A percentile compares a stretch with the other conserved stretches of the same genome.
phyloP scores from a whole-genome alignment of 2,888 invertebrate genomes.

The Macrosiphum euphorbiae region DNA sequence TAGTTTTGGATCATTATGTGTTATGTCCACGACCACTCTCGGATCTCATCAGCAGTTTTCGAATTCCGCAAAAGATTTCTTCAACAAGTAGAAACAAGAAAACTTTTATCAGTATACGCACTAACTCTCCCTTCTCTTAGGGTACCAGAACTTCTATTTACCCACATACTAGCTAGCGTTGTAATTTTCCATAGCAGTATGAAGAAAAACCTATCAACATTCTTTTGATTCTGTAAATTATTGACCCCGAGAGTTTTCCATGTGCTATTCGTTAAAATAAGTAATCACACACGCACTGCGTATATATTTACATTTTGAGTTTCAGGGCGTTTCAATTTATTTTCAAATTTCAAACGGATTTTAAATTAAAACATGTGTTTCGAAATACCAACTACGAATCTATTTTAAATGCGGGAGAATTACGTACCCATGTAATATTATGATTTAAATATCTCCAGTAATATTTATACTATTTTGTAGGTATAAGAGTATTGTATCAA shows the following conservation, averaged over 20 bases:
- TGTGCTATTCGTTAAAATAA: not conserved
- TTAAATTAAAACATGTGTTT: not conserved
- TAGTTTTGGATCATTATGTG: slow-evolving; percentile 47
- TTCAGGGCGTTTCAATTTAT: slow-evolving; percentile 23
- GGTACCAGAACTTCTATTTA: slow-evolving; percentile 4
- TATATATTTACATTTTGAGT: not conserved
- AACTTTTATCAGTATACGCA: slow-evolving; percentile 25
- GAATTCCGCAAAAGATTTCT: slow-evolving; percentile 56
- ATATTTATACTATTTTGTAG: not conserved
- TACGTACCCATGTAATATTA: not conserved
- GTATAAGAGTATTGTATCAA: not conserved
- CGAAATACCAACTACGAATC: not conserved
- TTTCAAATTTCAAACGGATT: not conserved
- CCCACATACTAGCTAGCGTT: not conserved
- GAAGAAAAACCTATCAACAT: slow-evolving; percentile 21
- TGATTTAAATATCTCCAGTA: not conserved
- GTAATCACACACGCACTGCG: not conserved
- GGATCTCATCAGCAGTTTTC: slow-evolving; percentile 57
- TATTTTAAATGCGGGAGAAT: not conserved
- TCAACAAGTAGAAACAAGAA: slow-evolving; percentile 58
- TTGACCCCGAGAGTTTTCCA: slow-evolving; percentile 18
- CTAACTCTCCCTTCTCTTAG: not conserved
- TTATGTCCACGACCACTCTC: slow-evolving; percentile 9
- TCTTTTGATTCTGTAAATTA: slow-evolving; percentile 4
- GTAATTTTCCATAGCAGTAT: slow-evolving; percentile 9